Base-by-base conservation (phyloP, 1,140 invertebrate species). In the Papilio machaon region DNA sequence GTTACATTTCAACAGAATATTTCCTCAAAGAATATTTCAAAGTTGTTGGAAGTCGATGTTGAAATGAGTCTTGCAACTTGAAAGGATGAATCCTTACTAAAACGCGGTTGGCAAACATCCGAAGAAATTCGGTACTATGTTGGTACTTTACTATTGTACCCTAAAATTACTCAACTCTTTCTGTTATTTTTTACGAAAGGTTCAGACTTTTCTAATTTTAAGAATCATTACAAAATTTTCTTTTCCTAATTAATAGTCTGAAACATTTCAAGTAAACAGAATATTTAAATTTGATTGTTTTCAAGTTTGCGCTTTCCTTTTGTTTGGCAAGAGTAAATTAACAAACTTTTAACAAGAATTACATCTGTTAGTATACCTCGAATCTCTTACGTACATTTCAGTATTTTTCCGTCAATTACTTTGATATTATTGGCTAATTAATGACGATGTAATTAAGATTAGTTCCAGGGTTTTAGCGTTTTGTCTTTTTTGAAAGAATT, bases 81-180 rank as follows among this genome's bases (percentile, higher is more conserved):
- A 89, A 89, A 35, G 85, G 87, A 87, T 81, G 91, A 93, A 91
- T 83, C 88, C 91, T 49, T 89, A 91, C 76, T 49, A 86, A 87
- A 81, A 84, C 86, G 83, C 86, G 87, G 92, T 92, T 89, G 90
- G 87, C 89, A 92, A 89, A 91, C 91, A 91, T 82, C 91, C 90
- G 78, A 86, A 84, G 84, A 92, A 90, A 83, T 73, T 78, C 77
- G 79, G 82, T 74, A 84, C 82, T 86, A 85, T 85, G 84, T 87
- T 89, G 78, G 82, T 80, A 83, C 83, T 82, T 88, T 85, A 78
- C 84, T 73, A 49, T 82, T 78, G 60, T 54, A 83, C 82, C 70
- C 80, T 52, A 54, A 85, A 88, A 76, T 76, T 54, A 13, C n/a
- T 35, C 74, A 76, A 49, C 46, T 76, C 49, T 54, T 76, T 76